Conservation (phyloP, 2,113 vertebrate genomes). For the Ailuropoda melanoleuca region DNA sequence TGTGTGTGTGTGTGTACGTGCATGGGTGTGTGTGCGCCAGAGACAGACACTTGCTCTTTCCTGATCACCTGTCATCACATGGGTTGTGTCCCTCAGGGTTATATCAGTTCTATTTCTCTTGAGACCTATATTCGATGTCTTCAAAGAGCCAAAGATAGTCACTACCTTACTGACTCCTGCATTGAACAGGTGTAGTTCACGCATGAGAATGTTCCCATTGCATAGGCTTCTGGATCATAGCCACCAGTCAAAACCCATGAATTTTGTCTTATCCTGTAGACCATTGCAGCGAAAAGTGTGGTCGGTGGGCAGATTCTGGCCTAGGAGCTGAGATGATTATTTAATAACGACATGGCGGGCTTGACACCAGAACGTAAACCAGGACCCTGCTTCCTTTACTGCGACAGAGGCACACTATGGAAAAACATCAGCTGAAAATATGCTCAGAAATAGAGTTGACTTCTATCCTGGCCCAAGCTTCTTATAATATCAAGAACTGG, state of each 20-base stretch:
- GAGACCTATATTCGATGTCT: not conserved
- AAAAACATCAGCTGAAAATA: not conserved
- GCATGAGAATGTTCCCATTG: not conserved
- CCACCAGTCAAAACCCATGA: not conserved
- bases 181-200: not conserved
- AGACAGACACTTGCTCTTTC: not conserved
- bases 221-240: not conserved
- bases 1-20: not conserved
- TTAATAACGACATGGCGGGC: not conserved
- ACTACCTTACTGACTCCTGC: not conserved
- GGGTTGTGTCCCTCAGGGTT: not conserved
- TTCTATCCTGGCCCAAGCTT: not conserved
- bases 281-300: not conserved
- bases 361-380: not conserved
- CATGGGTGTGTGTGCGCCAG: accelerated
- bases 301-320: not conserved
- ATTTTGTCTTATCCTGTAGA: not conserved
- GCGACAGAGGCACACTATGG: not conserved
- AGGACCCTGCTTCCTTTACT: not conserved
- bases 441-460: not conserved
- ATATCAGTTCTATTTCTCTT: not conserved
- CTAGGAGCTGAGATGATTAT: not conserved
- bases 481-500: not conserved
- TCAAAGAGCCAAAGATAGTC: not conserved
- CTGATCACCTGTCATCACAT: not conserved